These are phyloP conservation scores for Mus spretus DNA, from an alignment of 2,797 vertebrate genomes.

Conservation along the genomic window DNA sequence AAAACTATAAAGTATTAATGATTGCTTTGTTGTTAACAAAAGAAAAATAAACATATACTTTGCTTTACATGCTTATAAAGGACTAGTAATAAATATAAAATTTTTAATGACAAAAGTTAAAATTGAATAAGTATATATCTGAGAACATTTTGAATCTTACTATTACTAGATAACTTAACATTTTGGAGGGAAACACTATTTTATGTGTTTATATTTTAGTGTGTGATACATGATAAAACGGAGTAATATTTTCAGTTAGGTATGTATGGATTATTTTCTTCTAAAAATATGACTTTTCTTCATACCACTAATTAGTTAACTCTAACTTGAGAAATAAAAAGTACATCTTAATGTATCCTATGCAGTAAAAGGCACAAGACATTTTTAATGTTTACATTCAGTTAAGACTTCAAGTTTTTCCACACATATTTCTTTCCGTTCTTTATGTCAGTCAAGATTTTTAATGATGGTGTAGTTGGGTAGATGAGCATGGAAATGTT, in stretches of 20 bases:
- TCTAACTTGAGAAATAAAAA: neutral
- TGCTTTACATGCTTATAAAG: neutral
- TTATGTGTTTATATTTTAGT: neutral
- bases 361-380: neutral
- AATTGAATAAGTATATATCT: neutral
- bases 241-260: neutral
- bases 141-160: neutral
- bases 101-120: neutral
- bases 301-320: neutral
- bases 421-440: neutral
- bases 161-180: neutral
- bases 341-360: neutral
- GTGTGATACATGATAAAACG: neutral
- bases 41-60: neutral
- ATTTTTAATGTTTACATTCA: neutral
- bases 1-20: constrained; percentile 3
- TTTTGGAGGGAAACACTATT: neutral
- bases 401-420: neutral
- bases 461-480: neutral
- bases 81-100: neutral
- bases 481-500: neutral
- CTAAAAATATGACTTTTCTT: constrained; percentile 31
- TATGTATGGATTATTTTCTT: neutral
- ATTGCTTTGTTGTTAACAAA: neutral
- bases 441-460: neutral